Base-by-base conservation (phyloP, 1,140 invertebrate species). In the Neelides sp. region DNA sequence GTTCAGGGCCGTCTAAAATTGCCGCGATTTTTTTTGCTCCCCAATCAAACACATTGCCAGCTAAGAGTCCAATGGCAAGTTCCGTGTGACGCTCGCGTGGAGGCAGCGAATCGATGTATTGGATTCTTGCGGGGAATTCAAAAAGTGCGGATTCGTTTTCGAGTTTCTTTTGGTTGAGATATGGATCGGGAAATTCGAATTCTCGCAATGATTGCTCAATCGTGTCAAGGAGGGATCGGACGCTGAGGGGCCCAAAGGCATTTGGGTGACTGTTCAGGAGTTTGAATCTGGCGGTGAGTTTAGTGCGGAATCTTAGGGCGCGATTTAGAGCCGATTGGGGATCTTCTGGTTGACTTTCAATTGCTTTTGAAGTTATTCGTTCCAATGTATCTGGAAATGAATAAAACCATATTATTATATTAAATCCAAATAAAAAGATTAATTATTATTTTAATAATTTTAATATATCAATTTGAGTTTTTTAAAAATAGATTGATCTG, bases 1-100 rank as follows among this genome's bases (percentile, higher is more conserved):
- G 71, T 22, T 72, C 68, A 45, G 72, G 71, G 8, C 70, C 72
- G 67, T 91, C 83, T 70, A 96, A 76, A 39, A 95, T 77, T 56
- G 77, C 73, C 8, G 83, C 79, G 22, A 22, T 41, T 64, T 89
- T 86, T 64, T 83, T 80, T 1, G 91, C 88, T 30, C 90, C 91
- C 89, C 91, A 96, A 68, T 97, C 93, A 71, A 96, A 97, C 68
- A 97, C 89, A 71, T 97, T 97, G 20, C 86, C 86, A 62, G 77
- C 75, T 30, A 86, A 63, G 35, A 84, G 64, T 13, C 78, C 77
- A 34, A 69, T 64, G 27, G 77, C 69, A 13, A 83, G 61, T 45
- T 72, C 69, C 53, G 73, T 66, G 54, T 76, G 71, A 53, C 74
- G 70, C 40, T 74, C 70, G n/a, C 65, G 57, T 43, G 69, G 69